Conservation (phyloP, 1,140 invertebrate species). For the Caligus rogercresseyi region DNA sequence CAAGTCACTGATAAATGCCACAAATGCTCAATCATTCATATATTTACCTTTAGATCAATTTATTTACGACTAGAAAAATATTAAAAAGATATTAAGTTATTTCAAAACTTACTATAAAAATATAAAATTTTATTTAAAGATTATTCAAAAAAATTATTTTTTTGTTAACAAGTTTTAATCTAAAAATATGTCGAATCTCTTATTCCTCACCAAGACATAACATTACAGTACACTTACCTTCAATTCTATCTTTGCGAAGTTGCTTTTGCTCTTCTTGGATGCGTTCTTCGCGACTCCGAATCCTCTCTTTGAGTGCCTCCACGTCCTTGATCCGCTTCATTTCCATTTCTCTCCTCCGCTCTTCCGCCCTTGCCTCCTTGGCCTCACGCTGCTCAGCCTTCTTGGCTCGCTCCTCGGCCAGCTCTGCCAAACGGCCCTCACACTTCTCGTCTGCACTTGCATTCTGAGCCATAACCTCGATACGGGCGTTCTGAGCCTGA, state of each 20-base stretch:
- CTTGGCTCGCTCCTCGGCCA: slow-evolving; percentile 44
- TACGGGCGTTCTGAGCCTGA: slow-evolving; percentile 79
- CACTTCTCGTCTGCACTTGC: slow-evolving; percentile 28
- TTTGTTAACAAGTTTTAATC: no score
- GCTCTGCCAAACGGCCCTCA: slow-evolving; percentile 23
- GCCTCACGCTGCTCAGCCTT: slow-evolving; percentile 76
- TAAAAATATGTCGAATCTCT: no score
- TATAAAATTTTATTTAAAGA: no score
- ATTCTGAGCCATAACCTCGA: slow-evolving; percentile 65
- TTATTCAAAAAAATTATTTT: no score
- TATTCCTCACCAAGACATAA: no score
- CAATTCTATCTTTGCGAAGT: slow-evolving; percentile 60
- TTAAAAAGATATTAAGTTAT: no score
- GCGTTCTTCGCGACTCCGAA: slow-evolving; percentile 61
- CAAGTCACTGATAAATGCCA: no score
- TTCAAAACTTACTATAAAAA: no score
- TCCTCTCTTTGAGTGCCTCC: slow-evolving; percentile 54
- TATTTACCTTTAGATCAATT: no score
- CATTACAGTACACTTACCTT: no score
- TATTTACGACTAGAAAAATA: no score
- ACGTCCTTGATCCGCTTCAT: slow-evolving; percentile 45
- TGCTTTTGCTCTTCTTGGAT: slow-evolving; percentile 69
- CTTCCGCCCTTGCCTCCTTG: slow-evolving; percentile 81
- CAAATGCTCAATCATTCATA: no score
- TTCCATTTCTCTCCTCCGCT: slow-evolving; percentile 62